Percentiles rank a stretch among this genome's conserved stretches.
Evolutionary conservation across 2,888 invertebrate genomes (phyloP).

Genomic region (Teinopalpus imperialis): DNA sequence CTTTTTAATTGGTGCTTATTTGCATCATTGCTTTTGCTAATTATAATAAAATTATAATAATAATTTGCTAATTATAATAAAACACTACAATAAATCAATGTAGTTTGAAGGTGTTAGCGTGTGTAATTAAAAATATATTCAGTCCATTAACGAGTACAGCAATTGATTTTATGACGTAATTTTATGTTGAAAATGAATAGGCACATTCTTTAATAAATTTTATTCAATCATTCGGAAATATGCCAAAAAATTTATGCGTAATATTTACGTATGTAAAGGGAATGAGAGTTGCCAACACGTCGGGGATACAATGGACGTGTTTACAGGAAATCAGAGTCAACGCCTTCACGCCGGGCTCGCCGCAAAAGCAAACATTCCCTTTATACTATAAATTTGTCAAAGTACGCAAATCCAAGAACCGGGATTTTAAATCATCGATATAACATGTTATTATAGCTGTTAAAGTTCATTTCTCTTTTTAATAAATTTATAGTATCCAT

Average conservation of each 20-base stretch:
- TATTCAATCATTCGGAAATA: conserved; percentile 38
- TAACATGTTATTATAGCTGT: background rate
- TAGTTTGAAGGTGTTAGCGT: too few species aligned
- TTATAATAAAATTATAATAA: too few species aligned
- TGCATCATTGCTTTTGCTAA: too few species aligned
- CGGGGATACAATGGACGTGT: conserved; percentile 63
- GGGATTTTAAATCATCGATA: conserved; percentile 19
- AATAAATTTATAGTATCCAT: too few species aligned
- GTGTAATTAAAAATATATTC: too few species aligned
- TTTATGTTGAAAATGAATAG: too few species aligned
- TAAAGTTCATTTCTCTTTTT: too few species aligned
- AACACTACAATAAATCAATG: too few species aligned
- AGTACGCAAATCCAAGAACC: conserved; percentile 29
- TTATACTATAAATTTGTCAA: conserved; percentile 43
- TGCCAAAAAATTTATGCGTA: conserved; percentile 49
- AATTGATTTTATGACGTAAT: too few species aligned
- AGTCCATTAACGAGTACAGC: too few species aligned
- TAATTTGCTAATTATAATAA: too few species aligned
- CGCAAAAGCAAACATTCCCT: conserved; percentile 44
- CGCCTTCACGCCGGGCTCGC: conserved; percentile 37
- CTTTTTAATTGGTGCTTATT: too few species aligned
- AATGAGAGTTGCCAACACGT: conserved; percentile 50
- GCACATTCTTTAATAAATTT: conserved; percentile 10
- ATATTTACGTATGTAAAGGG: conserved; percentile 45
- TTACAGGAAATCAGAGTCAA: conserved; percentile 62